Evolutionary conservation across 2,113 vertebrate species (phyloP).

Genomic region (Nipponia nippon): DNA sequence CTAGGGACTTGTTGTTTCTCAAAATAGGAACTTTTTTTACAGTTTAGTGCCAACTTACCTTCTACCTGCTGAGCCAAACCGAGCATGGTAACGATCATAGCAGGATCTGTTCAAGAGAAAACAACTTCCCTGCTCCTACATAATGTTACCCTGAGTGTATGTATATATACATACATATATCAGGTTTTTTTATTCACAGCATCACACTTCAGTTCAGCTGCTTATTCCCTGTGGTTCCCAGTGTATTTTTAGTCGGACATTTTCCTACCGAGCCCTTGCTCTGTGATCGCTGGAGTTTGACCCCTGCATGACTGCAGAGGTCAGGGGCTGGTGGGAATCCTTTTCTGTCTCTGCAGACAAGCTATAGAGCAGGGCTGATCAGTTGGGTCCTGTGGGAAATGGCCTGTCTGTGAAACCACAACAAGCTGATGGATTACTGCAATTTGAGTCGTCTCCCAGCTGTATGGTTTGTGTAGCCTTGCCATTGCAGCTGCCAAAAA

Average conservation of each 20-base stretch:
- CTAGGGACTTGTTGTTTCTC: background rate
- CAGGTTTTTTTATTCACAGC: background rate
- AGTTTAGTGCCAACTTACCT: background rate
- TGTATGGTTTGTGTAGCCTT: background rate
- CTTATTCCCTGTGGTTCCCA: background rate
- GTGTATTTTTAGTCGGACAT: background rate
- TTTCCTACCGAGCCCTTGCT: background rate
- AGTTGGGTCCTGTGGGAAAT: background rate
- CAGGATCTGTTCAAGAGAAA: background rate
- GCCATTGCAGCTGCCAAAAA: background rate
- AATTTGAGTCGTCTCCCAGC: background rate
- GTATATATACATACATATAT: background rate
- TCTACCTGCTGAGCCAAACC: background rate
- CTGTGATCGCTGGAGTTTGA: background rate
- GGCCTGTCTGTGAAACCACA: background rate
- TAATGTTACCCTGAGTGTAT: background rate
- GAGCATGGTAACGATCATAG: accelerated
- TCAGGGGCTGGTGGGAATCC: background rate
- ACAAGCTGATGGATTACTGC: background rate
- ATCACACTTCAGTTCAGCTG: background rate
- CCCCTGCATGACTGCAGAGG: background rate
- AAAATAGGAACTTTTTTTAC: background rate
- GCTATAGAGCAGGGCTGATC: background rate
- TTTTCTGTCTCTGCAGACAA: background rate
- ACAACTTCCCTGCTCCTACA: background rate